Conservation (phyloP, 2,113 vertebrate species). For the Corvus moneduloides region DNA sequence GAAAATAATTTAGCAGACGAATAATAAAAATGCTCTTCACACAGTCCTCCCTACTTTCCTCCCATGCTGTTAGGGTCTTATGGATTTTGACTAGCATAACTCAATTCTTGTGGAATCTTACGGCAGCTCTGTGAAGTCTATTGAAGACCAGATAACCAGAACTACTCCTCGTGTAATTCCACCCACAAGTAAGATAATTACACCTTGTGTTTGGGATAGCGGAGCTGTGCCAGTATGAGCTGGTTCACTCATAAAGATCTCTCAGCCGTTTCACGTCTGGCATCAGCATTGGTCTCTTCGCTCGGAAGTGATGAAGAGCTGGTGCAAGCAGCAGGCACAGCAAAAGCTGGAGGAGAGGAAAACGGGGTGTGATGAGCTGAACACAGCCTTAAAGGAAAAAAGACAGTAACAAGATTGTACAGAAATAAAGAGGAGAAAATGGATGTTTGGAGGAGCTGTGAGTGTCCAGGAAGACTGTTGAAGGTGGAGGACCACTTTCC, state of each 20-base stretch:
- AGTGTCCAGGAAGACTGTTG: background rate
- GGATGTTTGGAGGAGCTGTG: background rate
- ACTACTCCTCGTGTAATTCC: background rate
- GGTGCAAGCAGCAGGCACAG: background rate
- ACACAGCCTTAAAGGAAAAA: background rate
- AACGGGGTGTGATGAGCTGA: background rate
- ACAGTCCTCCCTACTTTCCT: background rate
- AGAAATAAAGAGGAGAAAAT: background rate
- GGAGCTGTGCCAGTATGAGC: background rate
- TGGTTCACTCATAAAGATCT: background rate
- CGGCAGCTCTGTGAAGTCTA: background rate
- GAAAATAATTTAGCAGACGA: background rate
- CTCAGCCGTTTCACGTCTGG: background rate
- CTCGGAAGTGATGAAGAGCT: background rate
- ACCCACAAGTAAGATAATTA: background rate
- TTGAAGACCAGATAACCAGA: background rate
- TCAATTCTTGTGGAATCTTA: background rate
- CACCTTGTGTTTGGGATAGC: background rate
- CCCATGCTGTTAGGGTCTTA: background rate
- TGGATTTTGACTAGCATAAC: background rate
- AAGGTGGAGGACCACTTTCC: background rate
- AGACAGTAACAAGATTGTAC: background rate
- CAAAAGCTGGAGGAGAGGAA: background rate
- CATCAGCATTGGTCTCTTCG: accelerated
- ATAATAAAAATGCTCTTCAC: background rate